Base-by-base conservation (phyloP, 2,113 vertebrate species). In the Neomonachus schauinslandi region DNA sequence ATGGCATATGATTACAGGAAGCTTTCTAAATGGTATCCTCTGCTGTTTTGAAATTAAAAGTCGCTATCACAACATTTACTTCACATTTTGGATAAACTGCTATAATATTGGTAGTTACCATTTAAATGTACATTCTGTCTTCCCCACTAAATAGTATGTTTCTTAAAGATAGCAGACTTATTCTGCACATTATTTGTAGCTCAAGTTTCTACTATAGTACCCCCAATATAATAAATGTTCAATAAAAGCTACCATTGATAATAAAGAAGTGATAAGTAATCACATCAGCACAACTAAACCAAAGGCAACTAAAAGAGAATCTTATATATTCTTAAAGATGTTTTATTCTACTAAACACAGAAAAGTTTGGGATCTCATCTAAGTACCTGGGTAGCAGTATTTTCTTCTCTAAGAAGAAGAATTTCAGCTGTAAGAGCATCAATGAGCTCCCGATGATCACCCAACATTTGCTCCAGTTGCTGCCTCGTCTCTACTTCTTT, bases 361-460 rank as follows among this genome's bases (percentile, higher is more conserved):
- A 89, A 93, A 86, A 59, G 18, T n/a, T 31, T 49, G 74, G 49
- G 10, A 86, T 39, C 39, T 57, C 31, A 85, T 63, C 28, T 63
- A 18, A 84, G 77, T 98, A 99, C 99, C 99, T 99, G 99, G 59
- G 99, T 71, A 89, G 98, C 2, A 16, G 97, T 49, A 15, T 98
- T 98, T 96, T 99, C 99, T 95, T 99, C 99, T 98, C 99, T 99
- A 51, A 99, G 98, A 39, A 98, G 95, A 93, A 99, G 98, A 67
- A 99, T 98, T 98, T 99, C 99, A 51, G 99, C 99, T 51, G 99
- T 99, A 82, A 99, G 98, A 87, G 99, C 99, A 95, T 99, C 99
- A 33, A 99, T 99, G 95, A 99, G 98, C 51, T 98, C 98, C 89
- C 98, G 99, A 77, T 99, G 99, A 89, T 99, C 99, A 26, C 92